Conservation (phyloP, 1,140 invertebrate species). For the Diplogasteroides magnus region DNA sequence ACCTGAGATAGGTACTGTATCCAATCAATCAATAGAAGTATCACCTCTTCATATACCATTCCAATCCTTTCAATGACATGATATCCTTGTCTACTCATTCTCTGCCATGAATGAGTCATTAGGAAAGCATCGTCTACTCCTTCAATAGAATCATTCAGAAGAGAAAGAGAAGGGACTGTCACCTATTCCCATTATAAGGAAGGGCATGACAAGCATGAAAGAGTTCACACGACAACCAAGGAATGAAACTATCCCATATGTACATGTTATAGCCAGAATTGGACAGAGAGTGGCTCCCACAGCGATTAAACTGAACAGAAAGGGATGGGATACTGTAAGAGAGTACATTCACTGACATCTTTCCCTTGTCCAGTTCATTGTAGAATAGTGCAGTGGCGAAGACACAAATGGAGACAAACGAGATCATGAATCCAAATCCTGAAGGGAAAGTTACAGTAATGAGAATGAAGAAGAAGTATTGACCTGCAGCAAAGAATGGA, state of each 20-base stretch:
- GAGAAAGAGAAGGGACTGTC: conserved; percentile 16
- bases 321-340: not conserved
- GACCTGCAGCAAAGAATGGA: conserved; percentile 47
- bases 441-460: conserved; percentile 1
- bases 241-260: conserved; percentile 42
- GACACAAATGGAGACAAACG: conserved; percentile 38
- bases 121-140: conserved; percentile 43
- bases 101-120: conserved; percentile 43
- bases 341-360: conserved; percentile 2
- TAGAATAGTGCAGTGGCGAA: conserved; percentile 31
- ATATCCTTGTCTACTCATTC: conserved; percentile 25
- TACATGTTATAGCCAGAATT: conserved; percentile 38
- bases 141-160: not conserved
- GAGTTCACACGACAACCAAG: conserved; percentile 44
- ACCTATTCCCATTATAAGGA: conserved; percentile 48
- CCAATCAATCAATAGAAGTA: no score
- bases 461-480: no score
- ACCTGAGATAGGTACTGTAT: no score
- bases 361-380: conserved; percentile 38
- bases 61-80: conserved; percentile 15
- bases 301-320: conserved; percentile 29
- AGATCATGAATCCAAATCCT: conserved; percentile 40
- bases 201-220: conserved; percentile 49
- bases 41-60: conserved; percentile 67
- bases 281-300: conserved; percentile 36